Conservation (phyloP, 30 jellyfish, hydroid and myxozoan genomes). For the Morbakka virulenta region DNA sequence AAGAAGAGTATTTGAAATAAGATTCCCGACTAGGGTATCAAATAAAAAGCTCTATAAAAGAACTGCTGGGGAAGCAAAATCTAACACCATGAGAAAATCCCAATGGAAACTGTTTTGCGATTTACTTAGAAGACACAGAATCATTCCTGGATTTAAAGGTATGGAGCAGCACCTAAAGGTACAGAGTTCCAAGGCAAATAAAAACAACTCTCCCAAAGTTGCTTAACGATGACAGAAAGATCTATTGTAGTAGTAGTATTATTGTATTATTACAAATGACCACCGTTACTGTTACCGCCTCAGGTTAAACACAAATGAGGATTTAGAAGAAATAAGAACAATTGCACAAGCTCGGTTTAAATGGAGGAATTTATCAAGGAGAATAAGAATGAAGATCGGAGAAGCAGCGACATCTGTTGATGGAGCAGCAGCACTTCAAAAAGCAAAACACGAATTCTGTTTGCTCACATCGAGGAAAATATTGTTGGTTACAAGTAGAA, state of each 20-base stretch:
- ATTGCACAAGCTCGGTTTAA: constrained; percentile 29
- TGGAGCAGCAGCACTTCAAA: no score
- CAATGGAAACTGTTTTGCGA: constrained; percentile 40
- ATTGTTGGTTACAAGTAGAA: no score
- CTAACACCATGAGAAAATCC: constrained; percentile 25
- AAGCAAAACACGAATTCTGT: no score
- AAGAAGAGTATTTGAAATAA: constrained; percentile 23
- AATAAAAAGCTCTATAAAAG: constrained; percentile 20
- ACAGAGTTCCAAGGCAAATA: background rate
- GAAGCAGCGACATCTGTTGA: no score
- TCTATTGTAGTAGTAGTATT: no score
- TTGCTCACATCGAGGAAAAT: no score
- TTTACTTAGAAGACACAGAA: constrained; percentile 33
- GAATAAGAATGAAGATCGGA: no score
- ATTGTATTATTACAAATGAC: constrained; percentile 24
- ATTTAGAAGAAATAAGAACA: constrained; percentile 33
- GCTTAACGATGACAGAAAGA: constrained; percentile 31
- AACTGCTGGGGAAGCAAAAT: constrained; percentile 37
- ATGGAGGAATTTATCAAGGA: constrained; percentile 26
- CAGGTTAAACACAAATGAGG: constrained; percentile 31
- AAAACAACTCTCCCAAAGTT: constrained; percentile 30
- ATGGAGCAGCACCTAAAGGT: constrained; percentile 27
- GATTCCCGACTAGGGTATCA: constrained; percentile 21
- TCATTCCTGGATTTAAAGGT: constrained; percentile 20
- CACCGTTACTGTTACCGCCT: constrained; percentile 30